These are phyloP conservation scores for Ennomos erosarius DNA, from an alignment of 2,888 invertebrate species.

Conservation along the genomic window DNA sequence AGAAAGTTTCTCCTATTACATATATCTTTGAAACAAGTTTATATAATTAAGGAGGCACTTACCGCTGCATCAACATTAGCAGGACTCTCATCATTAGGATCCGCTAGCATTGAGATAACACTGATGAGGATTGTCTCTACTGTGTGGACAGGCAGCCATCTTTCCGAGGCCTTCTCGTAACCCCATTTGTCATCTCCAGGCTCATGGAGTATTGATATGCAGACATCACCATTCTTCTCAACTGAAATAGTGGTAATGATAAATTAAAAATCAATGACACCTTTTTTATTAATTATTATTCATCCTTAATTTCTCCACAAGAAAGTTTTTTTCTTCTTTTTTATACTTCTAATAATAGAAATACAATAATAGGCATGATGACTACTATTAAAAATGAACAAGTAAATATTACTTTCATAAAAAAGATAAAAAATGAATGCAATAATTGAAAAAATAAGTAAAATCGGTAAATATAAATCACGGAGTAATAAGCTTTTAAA, in stretches of 20 bases:
- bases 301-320: too few relatives aligned
- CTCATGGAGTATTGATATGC: slow-evolving; percentile 99
- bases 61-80: slow-evolving; percentile 99
- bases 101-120: slow-evolving; percentile 99
- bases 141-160: slow-evolving; percentile 99
- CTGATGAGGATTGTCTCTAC: slow-evolving; percentile 99
- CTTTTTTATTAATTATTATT: not conserved
- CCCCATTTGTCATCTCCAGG: slow-evolving; percentile 99
- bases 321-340: too few relatives aligned
- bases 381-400: too few relatives aligned
- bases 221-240: slow-evolving; percentile 98
- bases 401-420: too few relatives aligned
- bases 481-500: too few relatives aligned
- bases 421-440: too few relatives aligned
- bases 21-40: too few relatives aligned
- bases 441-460: too few relatives aligned
- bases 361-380: too few relatives aligned
- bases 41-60: slow-evolving; percentile 68
- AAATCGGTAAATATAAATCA: too few relatives aligned
- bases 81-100: slow-evolving; percentile 99
- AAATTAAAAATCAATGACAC: slow-evolving; percentile 3
- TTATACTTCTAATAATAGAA: too few relatives aligned
- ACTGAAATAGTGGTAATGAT: slow-evolving; percentile 84
- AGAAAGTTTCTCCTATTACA: too few relatives aligned
- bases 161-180: slow-evolving; percentile 98